phyloP scores from a whole-genome alignment of 1,140 invertebrate genomes.

The Ceratina calcarata region DNA sequence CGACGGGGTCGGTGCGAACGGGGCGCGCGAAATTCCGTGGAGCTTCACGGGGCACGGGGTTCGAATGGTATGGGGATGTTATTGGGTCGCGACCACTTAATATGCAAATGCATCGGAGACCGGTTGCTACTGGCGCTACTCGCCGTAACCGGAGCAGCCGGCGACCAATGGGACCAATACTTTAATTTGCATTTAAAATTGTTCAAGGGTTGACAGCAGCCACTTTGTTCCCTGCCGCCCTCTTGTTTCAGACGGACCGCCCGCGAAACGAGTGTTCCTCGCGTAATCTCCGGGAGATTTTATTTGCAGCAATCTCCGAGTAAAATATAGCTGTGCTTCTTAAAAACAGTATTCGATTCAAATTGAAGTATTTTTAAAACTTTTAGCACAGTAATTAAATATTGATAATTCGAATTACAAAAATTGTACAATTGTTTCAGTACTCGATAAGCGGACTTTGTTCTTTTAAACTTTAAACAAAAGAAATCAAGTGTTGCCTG shows the following conservation, averaged over 20 bases:
- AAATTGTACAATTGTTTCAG: too few relatives aligned
- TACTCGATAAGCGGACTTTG: too few relatives aligned
- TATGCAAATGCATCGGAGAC: conserved; percentile 75
- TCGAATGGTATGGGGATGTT: conserved; percentile 69
- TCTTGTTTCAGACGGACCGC: conserved; percentile 48
- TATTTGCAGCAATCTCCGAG: neutral
- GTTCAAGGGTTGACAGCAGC: conserved; percentile 75
- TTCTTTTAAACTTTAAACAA: too few relatives aligned
- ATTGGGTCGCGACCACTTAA: conserved; percentile 80
- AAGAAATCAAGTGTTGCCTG: too few relatives aligned
- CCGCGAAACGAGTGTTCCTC: conserved; percentile 30
- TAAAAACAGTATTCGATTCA: too few relatives aligned
- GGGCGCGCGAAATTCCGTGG: conserved; percentile 66
- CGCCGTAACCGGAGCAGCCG: conserved; percentile 59
- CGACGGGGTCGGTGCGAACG: conserved; percentile 26
- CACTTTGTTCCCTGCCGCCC: conserved; percentile 52
- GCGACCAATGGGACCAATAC: conserved; percentile 73
- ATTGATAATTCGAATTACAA: too few relatives aligned
- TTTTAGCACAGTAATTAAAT: too few relatives aligned
- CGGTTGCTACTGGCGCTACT: conserved; percentile 58
- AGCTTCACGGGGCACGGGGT: conserved; percentile 40
- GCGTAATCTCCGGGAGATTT: conserved; percentile 13
- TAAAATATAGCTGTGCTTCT: neutral
- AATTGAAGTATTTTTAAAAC: too few relatives aligned
- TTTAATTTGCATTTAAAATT: conserved; percentile 81